Evolutionary conservation across 2,113 vertebrate species (phyloP).

Genomic region (Eonycteris spelaea): DNA sequence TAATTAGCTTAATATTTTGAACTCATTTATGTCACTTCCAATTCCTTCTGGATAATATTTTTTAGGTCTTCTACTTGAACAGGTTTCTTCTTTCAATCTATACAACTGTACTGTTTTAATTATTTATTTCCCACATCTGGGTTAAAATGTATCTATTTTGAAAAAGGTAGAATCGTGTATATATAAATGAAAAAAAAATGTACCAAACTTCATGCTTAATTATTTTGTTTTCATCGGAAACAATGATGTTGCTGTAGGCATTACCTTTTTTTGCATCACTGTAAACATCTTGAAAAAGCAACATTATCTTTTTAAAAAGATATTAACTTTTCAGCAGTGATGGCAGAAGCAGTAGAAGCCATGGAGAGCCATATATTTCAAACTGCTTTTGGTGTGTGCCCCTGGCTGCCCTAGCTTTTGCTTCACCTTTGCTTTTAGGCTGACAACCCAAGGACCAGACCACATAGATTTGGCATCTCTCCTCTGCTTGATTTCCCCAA

Average conservation of each 20-base stretch:
- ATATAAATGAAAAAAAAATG: not conserved
- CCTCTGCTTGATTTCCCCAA: not conserved
- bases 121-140: not conserved
- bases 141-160: slow-evolving; percentile 39
- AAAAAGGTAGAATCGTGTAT: not conserved
- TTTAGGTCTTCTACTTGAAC: not conserved
- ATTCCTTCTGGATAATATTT: slow-evolving; percentile 30
- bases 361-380: not conserved
- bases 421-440: not conserved
- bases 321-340: not conserved
- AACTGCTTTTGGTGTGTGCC: not conserved
- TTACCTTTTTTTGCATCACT: not conserved
- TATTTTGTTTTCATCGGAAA: slow-evolving; percentile 41
- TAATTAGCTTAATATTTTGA: slow-evolving; percentile 26
- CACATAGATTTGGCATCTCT: not conserved
- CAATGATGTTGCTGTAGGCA: not conserved
- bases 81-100: not conserved
- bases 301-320: not conserved
- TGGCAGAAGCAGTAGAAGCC: not conserved
- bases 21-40: not conserved
- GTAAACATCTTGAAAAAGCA: slow-evolving; percentile 12
- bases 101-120: not conserved
- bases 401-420: not conserved
- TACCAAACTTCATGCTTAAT: not conserved
- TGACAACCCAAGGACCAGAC: not conserved